Evolutionary conservation across 1,140 invertebrate genomes (phyloP).

Genomic region (Formica exsecta): DNA sequence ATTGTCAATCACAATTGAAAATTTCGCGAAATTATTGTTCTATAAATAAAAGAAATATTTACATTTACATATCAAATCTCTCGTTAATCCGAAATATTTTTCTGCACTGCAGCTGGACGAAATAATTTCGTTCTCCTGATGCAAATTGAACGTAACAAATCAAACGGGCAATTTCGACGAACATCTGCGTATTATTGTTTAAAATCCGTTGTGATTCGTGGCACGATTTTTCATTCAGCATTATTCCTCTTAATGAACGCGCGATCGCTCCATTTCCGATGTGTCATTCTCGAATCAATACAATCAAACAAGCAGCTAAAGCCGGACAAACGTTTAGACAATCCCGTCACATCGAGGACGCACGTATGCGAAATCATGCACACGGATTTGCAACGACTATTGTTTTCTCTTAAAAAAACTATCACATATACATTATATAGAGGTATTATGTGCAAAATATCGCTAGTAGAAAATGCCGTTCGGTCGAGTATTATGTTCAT

Average conservation of each 20-base stretch:
- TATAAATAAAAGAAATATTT: constrained; percentile 13
- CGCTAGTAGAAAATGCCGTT: not conserved
- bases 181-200: constrained; percentile 39
- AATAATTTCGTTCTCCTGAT: constrained; percentile 28
- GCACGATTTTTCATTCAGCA: constrained; percentile 43
- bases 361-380: not conserved
- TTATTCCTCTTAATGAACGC: constrained; percentile 47
- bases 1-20: not conserved
- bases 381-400: constrained; percentile 6
- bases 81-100: constrained; percentile 13
- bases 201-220: constrained; percentile 30
- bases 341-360: constrained; percentile 5
- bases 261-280: constrained; percentile 37
- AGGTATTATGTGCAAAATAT: not conserved
- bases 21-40: not conserved
- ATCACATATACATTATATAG: not conserved
- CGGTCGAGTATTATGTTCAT: not conserved
- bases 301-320: constrained; percentile 20
- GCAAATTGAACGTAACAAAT: constrained; percentile 41
- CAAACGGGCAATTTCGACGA: constrained; percentile 26
- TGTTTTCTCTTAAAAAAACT: constrained; percentile 5
- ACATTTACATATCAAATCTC: constrained; percentile 14
- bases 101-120: not conserved
- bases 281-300: constrained; percentile 36
- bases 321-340: constrained; percentile 30